These are phyloP conservation scores for Oreochromis mossambicus DNA, from an alignment of 2,797 vertebrate genomes.

Conservation along the genomic window DNA sequence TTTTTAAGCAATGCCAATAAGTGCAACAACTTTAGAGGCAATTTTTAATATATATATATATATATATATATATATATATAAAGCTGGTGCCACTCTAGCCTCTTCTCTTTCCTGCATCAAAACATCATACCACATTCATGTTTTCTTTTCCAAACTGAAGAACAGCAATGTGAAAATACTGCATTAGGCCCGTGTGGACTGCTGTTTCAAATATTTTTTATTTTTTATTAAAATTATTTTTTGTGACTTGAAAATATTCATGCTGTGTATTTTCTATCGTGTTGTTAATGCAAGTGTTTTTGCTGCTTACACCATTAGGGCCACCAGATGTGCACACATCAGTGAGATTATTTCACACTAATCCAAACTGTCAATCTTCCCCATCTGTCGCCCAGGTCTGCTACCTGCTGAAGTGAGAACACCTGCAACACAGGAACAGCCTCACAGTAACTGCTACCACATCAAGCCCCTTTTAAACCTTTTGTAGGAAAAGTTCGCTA, in stretches of 20 bases:
- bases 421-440: conserved; percentile 12
- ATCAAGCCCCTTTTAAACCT: background rate
- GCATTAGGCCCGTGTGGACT: background rate
- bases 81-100: background rate
- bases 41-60: too few species aligned
- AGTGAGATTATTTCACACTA: conserved; percentile 7
- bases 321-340: conserved; percentile 19
- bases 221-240: background rate
- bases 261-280: background rate
- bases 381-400: conserved; percentile 28
- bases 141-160: background rate
- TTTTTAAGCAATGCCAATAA: background rate
- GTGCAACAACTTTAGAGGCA: background rate
- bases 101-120: background rate
- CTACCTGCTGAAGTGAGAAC: conserved; percentile 36
- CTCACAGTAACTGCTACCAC: conserved; percentile 12
- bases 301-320: background rate
- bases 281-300: background rate
- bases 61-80: too few species aligned
- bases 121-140: background rate
- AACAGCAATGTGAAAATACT: background rate
- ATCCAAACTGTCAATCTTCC: conserved; percentile 35
- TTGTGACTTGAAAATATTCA: background rate
- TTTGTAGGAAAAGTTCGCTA: background rate
- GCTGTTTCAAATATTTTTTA: background rate